A percentile compares a stretch with the other conserved stretches of the same genome.
Conservation (phyloP, 2,888 invertebrate genomes). For the Phyllotreta striolata region DNA sequence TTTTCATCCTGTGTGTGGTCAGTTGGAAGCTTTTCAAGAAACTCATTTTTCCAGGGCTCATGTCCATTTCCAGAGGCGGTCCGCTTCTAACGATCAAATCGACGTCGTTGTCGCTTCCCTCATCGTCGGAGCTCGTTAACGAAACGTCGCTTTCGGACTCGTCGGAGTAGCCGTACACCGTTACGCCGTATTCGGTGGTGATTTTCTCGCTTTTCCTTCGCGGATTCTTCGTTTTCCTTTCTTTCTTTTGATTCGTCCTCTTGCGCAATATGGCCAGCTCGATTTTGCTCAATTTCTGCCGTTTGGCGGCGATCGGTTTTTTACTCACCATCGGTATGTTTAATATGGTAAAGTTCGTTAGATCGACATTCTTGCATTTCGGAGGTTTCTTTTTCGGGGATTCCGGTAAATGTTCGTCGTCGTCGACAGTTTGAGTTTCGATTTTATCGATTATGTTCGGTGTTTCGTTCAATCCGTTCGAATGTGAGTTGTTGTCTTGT, state of each 20-base stretch:
- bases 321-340: conserved; percentile 56
- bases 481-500: not conserved
- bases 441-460: too few species aligned
- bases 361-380: too few species aligned
- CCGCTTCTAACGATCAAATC: conserved; percentile 67
- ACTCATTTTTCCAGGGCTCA: conserved; percentile 64
- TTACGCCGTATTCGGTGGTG: conserved; percentile 53
- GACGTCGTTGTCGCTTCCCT: conserved; percentile 60
- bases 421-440: too few species aligned
- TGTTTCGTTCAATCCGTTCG: too few species aligned
- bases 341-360: conserved; percentile 52
- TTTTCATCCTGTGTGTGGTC: conserved; percentile 67
- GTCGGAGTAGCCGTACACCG: conserved; percentile 56
- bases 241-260: conserved; percentile 40
- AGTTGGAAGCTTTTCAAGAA: conserved; percentile 71
- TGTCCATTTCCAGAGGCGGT: conserved; percentile 63
- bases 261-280: conserved; percentile 58
- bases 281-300: conserved; percentile 58
- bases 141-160: conserved; percentile 59
- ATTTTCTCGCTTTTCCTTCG: conserved; percentile 32
- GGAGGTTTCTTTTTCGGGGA: too few species aligned
- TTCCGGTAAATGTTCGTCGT: too few species aligned
- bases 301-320: conserved; percentile 41
- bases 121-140: conserved; percentile 65
- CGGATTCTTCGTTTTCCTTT: conserved; percentile 13